Conservation (phyloP, 2,888 invertebrate genomes). For the Perithous albicinctus region DNA sequence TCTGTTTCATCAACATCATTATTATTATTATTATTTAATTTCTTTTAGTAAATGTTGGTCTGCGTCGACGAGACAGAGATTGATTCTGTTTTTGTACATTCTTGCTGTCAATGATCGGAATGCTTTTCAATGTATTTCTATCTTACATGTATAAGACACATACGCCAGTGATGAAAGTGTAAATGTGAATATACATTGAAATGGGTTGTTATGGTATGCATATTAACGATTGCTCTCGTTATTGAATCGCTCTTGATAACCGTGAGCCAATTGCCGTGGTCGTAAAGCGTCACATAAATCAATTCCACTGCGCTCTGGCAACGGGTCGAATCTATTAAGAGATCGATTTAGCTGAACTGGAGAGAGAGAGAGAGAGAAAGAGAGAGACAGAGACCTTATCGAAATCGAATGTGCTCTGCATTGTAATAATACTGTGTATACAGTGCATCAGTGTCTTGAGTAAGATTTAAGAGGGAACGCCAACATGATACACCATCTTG, state of each 20-base stretch:
- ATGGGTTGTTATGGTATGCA: slow-evolving; percentile 17
- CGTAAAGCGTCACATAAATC: slow-evolving; percentile 75
- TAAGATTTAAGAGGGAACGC: too few relatives aligned
- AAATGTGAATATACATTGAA: background rate
- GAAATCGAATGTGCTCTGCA: background rate
- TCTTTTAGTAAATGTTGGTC: slow-evolving; percentile 14
- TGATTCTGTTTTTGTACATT: slow-evolving; percentile 28
- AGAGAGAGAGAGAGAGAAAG: background rate
- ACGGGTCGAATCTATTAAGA: slow-evolving; percentile 77
- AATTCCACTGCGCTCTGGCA: slow-evolving; percentile 72
- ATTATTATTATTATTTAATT: background rate
- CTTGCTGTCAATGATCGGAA: slow-evolving; percentile 31
- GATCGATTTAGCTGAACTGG: slow-evolving; percentile 72
- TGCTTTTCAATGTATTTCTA: slow-evolving; percentile 11
- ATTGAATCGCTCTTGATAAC: slow-evolving; percentile 59
- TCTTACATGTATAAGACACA: slow-evolving; percentile 3
- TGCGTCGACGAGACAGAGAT: slow-evolving; percentile 1
- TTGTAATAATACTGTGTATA: slow-evolving; percentile 6
- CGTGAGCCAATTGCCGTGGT: slow-evolving; percentile 59
- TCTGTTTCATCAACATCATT: background rate
- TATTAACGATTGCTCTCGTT: slow-evolving; percentile 58
- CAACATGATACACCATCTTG: too few relatives aligned
- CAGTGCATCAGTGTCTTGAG: background rate
- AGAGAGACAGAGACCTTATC: background rate
- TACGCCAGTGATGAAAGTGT: background rate